Evolutionary conservation across 1,140 invertebrate species (phyloP).

Genomic region (Polypedilum vanderplanki): DNA sequence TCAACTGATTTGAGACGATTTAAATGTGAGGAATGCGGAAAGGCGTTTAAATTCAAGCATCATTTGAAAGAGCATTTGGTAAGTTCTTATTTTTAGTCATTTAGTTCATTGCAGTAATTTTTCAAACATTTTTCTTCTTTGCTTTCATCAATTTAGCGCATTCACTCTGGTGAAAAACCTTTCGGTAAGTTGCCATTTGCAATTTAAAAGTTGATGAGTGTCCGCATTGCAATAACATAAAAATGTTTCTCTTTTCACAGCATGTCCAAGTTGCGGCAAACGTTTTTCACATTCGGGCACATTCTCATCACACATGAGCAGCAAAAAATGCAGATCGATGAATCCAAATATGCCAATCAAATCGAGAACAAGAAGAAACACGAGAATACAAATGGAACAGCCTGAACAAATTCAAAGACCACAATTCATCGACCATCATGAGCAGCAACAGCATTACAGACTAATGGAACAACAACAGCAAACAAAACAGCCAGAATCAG

Average conservation of each 20-base stretch:
- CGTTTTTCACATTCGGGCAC: constrained; percentile 9
- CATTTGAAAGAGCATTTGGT: constrained; percentile 26
- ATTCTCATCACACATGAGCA: constrained; percentile 15
- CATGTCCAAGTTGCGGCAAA: constrained; percentile 22
- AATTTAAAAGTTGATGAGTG: not conserved
- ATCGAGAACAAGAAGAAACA: constrained; percentile 22
- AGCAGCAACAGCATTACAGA: not conserved
- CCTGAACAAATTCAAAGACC: not conserved
- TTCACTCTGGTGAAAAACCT: constrained; percentile 4
- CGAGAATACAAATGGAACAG: not conserved
- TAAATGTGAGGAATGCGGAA: constrained; percentile 21
- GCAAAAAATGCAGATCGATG: constrained; percentile 22
- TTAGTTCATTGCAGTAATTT: not conserved
- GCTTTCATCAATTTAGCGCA: not conserved
- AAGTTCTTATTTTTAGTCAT: not conserved
- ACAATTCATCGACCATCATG: not conserved
- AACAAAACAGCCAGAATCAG: not conserved
- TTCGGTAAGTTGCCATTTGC: constrained; percentile 7
- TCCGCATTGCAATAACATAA: not conserved
- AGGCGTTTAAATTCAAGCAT: constrained; percentile 21
- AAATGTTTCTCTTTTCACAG: not conserved
- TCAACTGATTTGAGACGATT: constrained; percentile 13
- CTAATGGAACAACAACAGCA: constrained; percentile 15
- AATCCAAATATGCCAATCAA: constrained; percentile 29
- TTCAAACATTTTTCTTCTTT: not conserved